Conservation (phyloP, 2,113 vertebrate genomes). For the Cyprinus carpio region DNA sequence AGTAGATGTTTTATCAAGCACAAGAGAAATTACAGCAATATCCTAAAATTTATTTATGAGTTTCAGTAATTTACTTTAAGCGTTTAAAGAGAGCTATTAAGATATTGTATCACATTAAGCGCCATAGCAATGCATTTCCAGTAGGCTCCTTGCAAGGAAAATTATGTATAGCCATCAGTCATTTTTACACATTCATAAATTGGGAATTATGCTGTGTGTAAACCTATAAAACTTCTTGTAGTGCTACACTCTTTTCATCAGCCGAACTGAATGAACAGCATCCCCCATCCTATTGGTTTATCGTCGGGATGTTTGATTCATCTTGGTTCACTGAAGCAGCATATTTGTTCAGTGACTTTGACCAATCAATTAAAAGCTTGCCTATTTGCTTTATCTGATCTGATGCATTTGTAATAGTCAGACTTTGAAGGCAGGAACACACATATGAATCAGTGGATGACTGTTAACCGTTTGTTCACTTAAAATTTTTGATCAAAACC, state of each 20-base stretch:
- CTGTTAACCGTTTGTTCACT: background rate
- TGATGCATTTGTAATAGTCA: background rate
- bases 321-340: background rate
- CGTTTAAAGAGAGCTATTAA: background rate
- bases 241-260: background rate
- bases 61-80: background rate
- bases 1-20: background rate
- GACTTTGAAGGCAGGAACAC: background rate
- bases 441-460: background rate
- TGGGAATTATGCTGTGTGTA: conserved; percentile 4
- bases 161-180: background rate
- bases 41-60: background rate
- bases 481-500: background rate
- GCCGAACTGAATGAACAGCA: background rate
- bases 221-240: background rate
- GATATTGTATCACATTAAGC: background rate
- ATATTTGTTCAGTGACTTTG: background rate
- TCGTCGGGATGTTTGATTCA: background rate
- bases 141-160: background rate
- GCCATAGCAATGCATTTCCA: background rate
- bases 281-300: background rate
- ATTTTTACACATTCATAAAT: conserved; percentile 22
- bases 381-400: background rate
- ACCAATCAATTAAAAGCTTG: background rate
- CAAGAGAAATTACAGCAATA: background rate